phyloP scores from a whole-genome alignment of 2,797 vertebrate species.

The Lepilemur ruficaudatus region DNA sequence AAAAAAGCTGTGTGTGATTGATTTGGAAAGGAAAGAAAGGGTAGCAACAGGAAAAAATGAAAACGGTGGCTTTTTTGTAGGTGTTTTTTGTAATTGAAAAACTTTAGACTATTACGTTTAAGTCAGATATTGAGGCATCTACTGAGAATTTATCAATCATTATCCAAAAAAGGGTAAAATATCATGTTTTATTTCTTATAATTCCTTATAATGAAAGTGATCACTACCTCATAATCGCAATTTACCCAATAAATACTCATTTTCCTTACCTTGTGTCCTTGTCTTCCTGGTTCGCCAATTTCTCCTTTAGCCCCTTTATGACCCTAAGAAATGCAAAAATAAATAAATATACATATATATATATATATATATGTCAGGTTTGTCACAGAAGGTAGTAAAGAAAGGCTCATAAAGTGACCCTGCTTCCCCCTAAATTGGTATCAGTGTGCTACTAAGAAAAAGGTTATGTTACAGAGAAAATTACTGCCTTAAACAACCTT shows the following conservation, averaged over 20 bases:
- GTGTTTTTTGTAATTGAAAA: background rate
- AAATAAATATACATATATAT: background rate
- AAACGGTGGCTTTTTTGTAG: background rate
- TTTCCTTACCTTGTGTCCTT: slow-evolving; percentile 96
- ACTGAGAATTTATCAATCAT: background rate
- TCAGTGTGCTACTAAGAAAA: background rate
- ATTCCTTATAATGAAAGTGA: background rate
- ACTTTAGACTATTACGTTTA: background rate
- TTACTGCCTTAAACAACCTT: background rate
- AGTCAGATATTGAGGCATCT: background rate
- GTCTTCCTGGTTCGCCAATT: slow-evolving; percentile 95
- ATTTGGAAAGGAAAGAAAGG: slow-evolving; percentile 11
- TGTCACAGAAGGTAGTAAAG: background rate
- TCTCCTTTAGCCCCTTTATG: slow-evolving; percentile 98
- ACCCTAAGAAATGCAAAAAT: slow-evolving; percentile 86
- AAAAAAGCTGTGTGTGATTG: slow-evolving; percentile 36
- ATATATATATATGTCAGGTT: background rate
- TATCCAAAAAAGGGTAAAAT: background rate
- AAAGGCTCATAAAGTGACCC: background rate
- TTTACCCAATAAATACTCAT: background rate
- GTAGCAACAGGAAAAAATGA: background rate
- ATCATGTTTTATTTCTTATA: background rate
- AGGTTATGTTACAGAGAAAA: background rate
- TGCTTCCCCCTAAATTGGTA: background rate
- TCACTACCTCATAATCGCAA: background rate